Conservation (phyloP, 2,113 vertebrate species). For the Gracilinanus agilis region DNA sequence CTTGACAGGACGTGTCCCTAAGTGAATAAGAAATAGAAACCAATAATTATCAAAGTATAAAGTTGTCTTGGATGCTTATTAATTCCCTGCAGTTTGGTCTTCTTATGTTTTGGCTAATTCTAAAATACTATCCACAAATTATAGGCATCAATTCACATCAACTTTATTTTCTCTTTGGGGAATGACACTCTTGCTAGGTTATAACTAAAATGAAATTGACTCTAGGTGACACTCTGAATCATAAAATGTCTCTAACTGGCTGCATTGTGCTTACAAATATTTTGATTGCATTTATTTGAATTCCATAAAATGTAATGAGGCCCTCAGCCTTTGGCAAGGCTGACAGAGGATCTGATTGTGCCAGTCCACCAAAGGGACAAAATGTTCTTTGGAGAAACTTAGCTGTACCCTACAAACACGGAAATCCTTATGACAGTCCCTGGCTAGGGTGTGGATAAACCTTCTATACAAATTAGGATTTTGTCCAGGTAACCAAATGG, state of each 20-base stretch:
- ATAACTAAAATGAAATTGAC: slow-evolving; percentile 35
- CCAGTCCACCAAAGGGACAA: slow-evolving; percentile 56
- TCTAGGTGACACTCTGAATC: slow-evolving; percentile 38
- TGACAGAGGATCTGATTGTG: slow-evolving; percentile 65
- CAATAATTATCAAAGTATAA: slow-evolving; percentile 17
- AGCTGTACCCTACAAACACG: slow-evolving; percentile 49
- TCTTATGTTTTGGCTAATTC: slow-evolving; percentile 23
- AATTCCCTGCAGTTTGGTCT: background rate
- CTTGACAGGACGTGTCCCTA: background rate
- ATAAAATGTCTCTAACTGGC: slow-evolving; percentile 52
- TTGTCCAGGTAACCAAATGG: slow-evolving; percentile 33
- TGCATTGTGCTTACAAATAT: slow-evolving; percentile 69
- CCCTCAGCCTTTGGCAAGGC: slow-evolving; percentile 66
- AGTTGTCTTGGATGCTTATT: slow-evolving; percentile 1
- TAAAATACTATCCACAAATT: background rate
- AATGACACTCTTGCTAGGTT: slow-evolving; percentile 26
- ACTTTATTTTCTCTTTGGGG: background rate
- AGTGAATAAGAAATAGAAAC: background rate
- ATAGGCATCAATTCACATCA: slow-evolving; percentile 34
- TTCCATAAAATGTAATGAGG: slow-evolving; percentile 68
- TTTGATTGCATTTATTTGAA: slow-evolving; percentile 68
- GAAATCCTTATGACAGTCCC: slow-evolving; percentile 59
- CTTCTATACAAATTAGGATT: slow-evolving; percentile 17
- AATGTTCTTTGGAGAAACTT: slow-evolving; percentile 64
- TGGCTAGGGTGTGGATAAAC: slow-evolving; percentile 52